Percentiles rank a stretch among this genome's conserved stretches.
These are phyloP conservation scores for Megalops cyprinoides DNA, from an alignment of 2,797 vertebrate genomes.

Conservation along the genomic window DNA sequence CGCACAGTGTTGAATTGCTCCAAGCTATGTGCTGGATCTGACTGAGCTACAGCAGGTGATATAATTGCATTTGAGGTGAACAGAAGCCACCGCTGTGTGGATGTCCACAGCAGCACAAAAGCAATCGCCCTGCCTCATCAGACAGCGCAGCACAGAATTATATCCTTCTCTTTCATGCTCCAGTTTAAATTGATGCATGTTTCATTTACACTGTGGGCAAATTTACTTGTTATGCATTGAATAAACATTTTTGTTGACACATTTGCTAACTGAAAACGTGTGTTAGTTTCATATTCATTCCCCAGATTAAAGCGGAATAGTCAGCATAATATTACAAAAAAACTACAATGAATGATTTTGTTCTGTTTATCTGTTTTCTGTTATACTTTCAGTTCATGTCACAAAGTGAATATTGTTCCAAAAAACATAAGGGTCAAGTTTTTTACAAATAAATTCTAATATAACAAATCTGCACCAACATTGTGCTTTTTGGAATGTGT, in stretches of 20 bases:
- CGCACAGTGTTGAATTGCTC: constrained; percentile 10
- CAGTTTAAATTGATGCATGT: constrained; percentile 19
- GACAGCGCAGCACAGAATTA: too few relatives aligned
- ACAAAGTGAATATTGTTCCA: too few relatives aligned
- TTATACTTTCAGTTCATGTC: too few relatives aligned
- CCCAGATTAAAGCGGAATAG: too few relatives aligned
- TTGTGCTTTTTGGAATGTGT: too few relatives aligned
- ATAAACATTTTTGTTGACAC: constrained; percentile 36
- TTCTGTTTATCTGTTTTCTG: too few relatives aligned
- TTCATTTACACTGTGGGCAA: constrained; percentile 39
- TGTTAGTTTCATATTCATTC: neutral
- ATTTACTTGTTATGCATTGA: constrained; percentile 42
- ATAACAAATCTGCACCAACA: too few relatives aligned
- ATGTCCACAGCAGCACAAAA: neutral
- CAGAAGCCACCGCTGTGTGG: neutral
- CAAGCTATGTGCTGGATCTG: constrained; percentile 40
- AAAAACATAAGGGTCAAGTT: too few relatives aligned
- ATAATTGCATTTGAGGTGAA: constrained; percentile 35
- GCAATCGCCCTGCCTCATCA: constrained; percentile 12
- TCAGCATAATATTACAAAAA: too few relatives aligned
- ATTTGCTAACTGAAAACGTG: constrained; percentile 15
- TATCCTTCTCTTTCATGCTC: neutral
- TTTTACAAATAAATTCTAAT: too few relatives aligned
- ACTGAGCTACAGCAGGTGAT: constrained; percentile 38
- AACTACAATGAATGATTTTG: too few relatives aligned